These are phyloP conservation scores for Ctenopoma multispine DNA, from an alignment of 2,797 vertebrate genomes.

Conservation along the genomic window DNA sequence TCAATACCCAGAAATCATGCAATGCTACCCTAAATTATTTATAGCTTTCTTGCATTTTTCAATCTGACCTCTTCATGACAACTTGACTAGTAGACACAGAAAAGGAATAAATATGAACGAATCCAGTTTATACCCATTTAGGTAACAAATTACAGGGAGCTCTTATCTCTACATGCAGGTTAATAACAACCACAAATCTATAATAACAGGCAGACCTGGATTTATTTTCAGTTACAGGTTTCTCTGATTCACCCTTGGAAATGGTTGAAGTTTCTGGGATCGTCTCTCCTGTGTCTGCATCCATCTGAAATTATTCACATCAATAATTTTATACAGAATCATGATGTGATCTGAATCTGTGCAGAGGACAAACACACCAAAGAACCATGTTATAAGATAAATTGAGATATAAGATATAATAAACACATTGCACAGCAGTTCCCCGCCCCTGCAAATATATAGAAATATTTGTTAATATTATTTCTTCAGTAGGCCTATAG, in stretches of 20 bases:
- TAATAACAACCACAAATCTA: background rate
- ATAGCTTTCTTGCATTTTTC: background rate
- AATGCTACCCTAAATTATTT: background rate
- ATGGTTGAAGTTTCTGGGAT: conserved; percentile 61
- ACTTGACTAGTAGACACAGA: background rate
- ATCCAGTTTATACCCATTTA: background rate
- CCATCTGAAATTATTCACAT: conserved; percentile 76
- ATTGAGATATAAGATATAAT: too few relatives aligned
- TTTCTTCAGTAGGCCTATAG: background rate
- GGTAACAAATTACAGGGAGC: background rate
- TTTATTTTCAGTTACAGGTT: conserved; percentile 62
- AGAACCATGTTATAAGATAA: conserved; percentile 4
- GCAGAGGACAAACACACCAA: too few relatives aligned
- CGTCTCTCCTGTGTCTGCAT: conserved; percentile 70
- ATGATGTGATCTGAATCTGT: too few relatives aligned
- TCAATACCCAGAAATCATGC: background rate
- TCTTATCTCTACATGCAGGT: background rate
- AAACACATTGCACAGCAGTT: too few relatives aligned
- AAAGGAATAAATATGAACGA: background rate
- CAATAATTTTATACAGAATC: conserved; percentile 11
- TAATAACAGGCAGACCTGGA: conserved; percentile 64
- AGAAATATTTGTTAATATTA: too few relatives aligned
- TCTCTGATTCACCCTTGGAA: conserved; percentile 62
- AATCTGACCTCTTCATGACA: background rate
- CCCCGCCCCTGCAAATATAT: too few relatives aligned